phyloP scores from a whole-genome alignment of 2,797 vertebrate species.

The Gastrophryne carolinensis region DNA sequence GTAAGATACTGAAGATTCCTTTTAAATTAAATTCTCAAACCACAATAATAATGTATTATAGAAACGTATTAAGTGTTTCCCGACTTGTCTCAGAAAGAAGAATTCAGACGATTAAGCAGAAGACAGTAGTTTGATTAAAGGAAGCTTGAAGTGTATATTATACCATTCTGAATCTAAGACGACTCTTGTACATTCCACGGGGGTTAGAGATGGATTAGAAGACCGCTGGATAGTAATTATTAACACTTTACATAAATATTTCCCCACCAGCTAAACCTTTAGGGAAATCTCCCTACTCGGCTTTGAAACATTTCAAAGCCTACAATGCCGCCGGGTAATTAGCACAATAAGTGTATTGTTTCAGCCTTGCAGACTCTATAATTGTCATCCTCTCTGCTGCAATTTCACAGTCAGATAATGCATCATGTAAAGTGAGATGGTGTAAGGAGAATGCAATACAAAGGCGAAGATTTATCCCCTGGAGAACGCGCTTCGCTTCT shows the following conservation, averaged over 20 bases:
- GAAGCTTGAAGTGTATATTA: background rate
- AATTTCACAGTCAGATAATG: background rate
- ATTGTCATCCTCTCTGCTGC: background rate
- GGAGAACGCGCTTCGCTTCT: background rate
- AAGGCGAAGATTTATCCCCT: background rate
- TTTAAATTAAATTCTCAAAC: too few species aligned
- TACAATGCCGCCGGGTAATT: background rate
- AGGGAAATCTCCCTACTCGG: background rate
- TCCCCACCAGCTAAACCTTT: background rate
- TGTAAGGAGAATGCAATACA: background rate
- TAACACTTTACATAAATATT: conserved; percentile 31
- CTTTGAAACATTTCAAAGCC: background rate
- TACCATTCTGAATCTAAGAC: background rate
- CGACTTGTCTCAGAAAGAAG: background rate
- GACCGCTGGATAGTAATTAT: background rate
- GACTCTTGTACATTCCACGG: background rate
- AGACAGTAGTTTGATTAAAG: background rate
- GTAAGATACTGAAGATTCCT: too few species aligned
- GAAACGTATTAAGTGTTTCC: too few species aligned
- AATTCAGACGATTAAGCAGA: background rate
- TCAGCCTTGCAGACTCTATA: background rate
- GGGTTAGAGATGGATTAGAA: background rate
- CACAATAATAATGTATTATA: too few species aligned
- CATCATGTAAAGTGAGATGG: background rate
- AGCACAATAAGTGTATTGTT: conserved; percentile 2